Evolutionary conservation across 2,113 vertebrate species (phyloP).

Genomic region (Seriola aureovittata): DNA sequence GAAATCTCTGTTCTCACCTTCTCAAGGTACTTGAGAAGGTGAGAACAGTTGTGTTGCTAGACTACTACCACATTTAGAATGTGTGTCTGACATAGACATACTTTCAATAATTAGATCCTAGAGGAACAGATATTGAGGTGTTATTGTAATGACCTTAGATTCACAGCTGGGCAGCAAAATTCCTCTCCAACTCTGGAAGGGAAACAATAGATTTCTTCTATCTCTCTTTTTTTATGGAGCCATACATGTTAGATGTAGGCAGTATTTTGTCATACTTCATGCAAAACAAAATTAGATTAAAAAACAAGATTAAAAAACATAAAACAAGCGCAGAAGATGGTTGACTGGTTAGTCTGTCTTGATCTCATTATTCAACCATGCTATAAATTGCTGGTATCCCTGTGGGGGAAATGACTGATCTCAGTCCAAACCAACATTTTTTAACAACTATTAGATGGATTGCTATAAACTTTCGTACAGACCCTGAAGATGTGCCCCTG

Average conservation of each 20-base stretch:
- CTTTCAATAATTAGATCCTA: slow-evolving; percentile 57
- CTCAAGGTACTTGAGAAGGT: neutral
- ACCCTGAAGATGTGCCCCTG: too few relatives aligned
- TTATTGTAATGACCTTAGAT: slow-evolving; percentile 35
- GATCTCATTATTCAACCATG: neutral
- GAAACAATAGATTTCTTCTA: slow-evolving; percentile 41
- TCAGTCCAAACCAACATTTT: too few relatives aligned
- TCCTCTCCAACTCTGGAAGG: neutral
- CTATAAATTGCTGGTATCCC: too few relatives aligned
- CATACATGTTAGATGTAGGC: slow-evolving; percentile 29
- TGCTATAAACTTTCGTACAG: too few relatives aligned
- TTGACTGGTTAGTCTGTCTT: neutral
- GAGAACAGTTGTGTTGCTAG: slow-evolving; percentile 9
- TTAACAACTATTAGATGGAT: too few relatives aligned
- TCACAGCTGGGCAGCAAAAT: slow-evolving; percentile 10
- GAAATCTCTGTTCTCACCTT: neutral
- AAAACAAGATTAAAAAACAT: too few relatives aligned
- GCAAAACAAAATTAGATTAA: slow-evolving; percentile 1
- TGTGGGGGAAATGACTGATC: too few relatives aligned
- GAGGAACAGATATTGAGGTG: slow-evolving; percentile 27
- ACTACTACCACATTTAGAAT: slow-evolving; percentile 7
- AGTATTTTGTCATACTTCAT: slow-evolving; percentile 17
- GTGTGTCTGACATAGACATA: slow-evolving; percentile 9
- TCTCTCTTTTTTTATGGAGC: neutral
- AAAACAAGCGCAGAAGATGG: neutral